Percentiles rank a stretch among this genome's conserved stretches.
These are phyloP conservation scores for Alligator mississippiensis DNA, from an alignment of 2,113 vertebrate genomes.

Conservation along the genomic window DNA sequence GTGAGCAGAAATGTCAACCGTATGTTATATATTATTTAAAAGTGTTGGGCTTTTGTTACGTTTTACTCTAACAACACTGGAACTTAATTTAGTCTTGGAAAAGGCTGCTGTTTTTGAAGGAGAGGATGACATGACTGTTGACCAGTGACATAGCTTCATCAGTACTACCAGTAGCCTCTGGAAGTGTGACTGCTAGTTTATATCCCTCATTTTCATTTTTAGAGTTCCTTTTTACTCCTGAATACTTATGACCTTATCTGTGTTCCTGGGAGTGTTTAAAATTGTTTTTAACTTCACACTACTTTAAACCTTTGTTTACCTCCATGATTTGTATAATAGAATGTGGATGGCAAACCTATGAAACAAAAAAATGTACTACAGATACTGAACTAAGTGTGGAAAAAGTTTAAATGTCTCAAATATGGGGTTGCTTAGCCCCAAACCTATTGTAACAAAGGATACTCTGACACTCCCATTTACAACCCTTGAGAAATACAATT, in stretches of 20 bases:
- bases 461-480: neutral
- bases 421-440: neutral
- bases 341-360: neutral
- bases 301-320: conserved; percentile 4
- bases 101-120: neutral
- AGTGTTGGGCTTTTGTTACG: neutral
- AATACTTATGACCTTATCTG: neutral
- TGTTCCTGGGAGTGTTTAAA: neutral
- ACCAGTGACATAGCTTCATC: neutral
- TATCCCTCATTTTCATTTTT: neutral
- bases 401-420: neutral
- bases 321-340: neutral
- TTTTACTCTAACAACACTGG: neutral
- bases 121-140: neutral
- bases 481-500: conserved; percentile 1
- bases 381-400: fast-evolving
- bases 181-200: neutral
- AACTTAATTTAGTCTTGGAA: neutral
- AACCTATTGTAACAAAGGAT: fast-evolving
- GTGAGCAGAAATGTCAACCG: conserved; percentile 14
- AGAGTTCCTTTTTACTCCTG: neutral
- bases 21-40: neutral
- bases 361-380: neutral
- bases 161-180: neutral
- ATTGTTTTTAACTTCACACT: neutral